phyloP scores from a whole-genome alignment of 2,797 vertebrate genomes.

The Tauraco hartlaubi region DNA sequence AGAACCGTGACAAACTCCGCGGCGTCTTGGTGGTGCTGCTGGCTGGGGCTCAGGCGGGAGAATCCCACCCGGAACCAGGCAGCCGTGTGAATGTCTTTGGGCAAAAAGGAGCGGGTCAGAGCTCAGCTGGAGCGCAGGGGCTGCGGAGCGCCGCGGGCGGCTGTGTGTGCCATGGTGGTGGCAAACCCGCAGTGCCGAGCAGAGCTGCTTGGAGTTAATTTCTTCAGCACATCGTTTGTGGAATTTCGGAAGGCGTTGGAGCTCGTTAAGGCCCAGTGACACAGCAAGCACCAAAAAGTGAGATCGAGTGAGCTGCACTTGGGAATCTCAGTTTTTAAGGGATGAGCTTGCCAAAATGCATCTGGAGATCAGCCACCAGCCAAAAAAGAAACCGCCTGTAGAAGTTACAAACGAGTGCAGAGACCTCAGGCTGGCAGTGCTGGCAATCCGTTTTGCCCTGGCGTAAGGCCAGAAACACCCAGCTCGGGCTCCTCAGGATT shows the following conservation, averaged over 20 bases:
- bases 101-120: background rate
- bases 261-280: background rate
- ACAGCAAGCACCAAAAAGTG: background rate
- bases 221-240: background rate
- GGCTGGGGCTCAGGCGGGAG: background rate
- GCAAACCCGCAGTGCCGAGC: background rate
- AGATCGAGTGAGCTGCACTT: background rate
- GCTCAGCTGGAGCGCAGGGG: background rate
- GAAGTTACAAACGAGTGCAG: background rate
- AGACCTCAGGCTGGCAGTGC: background rate
- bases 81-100: background rate
- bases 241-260: background rate
- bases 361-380: background rate
- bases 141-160: rapidly evolving
- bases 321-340: background rate
- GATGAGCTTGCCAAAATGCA: background rate
- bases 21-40: background rate
- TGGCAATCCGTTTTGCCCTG: background rate
- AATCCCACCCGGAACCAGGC: background rate
- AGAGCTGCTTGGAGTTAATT: background rate
- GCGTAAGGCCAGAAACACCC: background rate
- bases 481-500: background rate
- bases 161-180: background rate
- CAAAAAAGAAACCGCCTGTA: background rate
- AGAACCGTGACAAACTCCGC: background rate